Conservation (phyloP, 2,113 vertebrate species). For the Egretta garzetta region DNA sequence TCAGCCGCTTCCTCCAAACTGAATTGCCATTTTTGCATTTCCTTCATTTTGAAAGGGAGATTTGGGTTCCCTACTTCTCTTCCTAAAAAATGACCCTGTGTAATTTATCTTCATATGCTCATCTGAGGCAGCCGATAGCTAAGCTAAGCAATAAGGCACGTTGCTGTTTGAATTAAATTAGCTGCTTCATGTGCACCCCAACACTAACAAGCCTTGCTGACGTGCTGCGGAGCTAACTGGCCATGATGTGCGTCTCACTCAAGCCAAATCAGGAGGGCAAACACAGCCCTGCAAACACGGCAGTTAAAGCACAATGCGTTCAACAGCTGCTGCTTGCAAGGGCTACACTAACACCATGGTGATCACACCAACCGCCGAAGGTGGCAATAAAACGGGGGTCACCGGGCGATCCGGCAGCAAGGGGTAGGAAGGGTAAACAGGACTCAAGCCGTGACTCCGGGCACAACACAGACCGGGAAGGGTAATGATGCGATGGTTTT, state of each 20-base stretch:
- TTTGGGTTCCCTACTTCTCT: neutral
- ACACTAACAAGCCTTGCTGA: neutral
- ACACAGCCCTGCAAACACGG: constrained; percentile 72
- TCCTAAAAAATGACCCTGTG: neutral
- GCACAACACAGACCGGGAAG: constrained; percentile 39
- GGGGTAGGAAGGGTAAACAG: constrained; percentile 76
- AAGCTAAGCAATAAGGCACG: neutral
- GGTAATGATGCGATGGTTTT: neutral
- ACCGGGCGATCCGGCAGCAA: constrained; percentile 47
- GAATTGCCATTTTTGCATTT: neutral
- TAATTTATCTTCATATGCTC: neutral
- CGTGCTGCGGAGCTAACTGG: neutral
- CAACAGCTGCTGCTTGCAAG: constrained; percentile 73
- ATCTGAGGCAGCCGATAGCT: neutral
- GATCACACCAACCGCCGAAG: constrained; percentile 60
- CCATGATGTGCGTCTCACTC: constrained; percentile 18
- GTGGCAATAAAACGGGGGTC: constrained; percentile 52
- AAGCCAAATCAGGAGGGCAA: constrained; percentile 61
- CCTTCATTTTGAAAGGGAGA: neutral
- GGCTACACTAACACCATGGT: constrained; percentile 71
- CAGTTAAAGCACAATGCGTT: constrained; percentile 38
- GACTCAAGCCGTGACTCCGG: constrained; percentile 43
- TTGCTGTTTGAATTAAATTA: constrained; percentile 16
- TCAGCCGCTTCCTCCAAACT: neutral
- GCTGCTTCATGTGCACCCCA: constrained; percentile 7